Base-by-base conservation (phyloP, 2,113 vertebrate species). In the Mus musculus region DNA sequence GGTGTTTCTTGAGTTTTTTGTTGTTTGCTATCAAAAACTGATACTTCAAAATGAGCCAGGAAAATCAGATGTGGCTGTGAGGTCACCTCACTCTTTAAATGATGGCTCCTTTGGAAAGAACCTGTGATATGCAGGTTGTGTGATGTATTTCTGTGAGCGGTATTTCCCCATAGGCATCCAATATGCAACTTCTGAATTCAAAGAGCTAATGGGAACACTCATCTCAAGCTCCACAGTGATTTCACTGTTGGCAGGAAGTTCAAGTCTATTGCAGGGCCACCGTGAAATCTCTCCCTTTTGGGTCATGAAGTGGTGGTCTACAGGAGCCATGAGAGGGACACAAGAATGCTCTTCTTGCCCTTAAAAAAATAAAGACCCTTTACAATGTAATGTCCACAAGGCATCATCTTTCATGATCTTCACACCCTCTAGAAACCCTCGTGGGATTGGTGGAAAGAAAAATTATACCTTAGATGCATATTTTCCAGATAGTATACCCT, bases 401-500 rank as follows among this genome's bases (percentile, higher is more conserved):
- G 8, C 33, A 61, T 86, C 39, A 46, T 77, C 54, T 81, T 11
- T 5, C 54, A 77, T 22, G 49, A 72, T 65, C 36, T 63, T 63
- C 76, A 90, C 54, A 76, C 85, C 95, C 96, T 76, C 85, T 54
- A 86, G 90, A 46, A 90, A 71, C 90, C 91, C 87, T 88, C 67
- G 19, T 49, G 92, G 78, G 76, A 93, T 80, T 72, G 89, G 78
- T 88, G 76, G 78, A 95, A 97, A 96, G 91, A 61, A 96, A 97
- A 96, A 94, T 59, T 92, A 65, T 97, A 96, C 97, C 97, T 98
- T 97, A 97, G 97, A 97, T 97, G 97, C 96, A 97, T 97, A 96
- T 97, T 97, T 97, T 97, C 97, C 96, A 97, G 96, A 95, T 95
- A 97, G 97, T 97, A 96, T 99, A 98, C 98, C 99, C 98, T 99